These are phyloP conservation scores for Blastomussa wellsi DNA, from an alignment of 92 coral and sea anemone genomes.

Conservation along the genomic window DNA sequence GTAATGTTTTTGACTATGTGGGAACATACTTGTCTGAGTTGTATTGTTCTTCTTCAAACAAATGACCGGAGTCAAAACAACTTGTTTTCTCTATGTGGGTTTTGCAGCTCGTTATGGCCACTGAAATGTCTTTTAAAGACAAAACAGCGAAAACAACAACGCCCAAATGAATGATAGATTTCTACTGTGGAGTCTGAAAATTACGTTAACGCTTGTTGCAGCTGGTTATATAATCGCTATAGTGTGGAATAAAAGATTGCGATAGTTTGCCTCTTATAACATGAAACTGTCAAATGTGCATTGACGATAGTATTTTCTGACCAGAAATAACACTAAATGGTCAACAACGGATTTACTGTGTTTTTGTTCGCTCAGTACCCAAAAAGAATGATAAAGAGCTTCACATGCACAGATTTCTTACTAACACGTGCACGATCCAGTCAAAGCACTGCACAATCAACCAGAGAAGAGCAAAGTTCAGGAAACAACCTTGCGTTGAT, in stretches of 20 bases:
- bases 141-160: background rate
- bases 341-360: background rate
- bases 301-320: background rate
- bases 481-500: constrained; percentile 1
- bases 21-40: background rate
- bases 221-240: no score
- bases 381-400: background rate
- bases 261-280: background rate
- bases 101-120: background rate
- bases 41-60: constrained; percentile 28
- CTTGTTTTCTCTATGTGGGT: constrained; percentile 15
- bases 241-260: background rate
- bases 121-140: constrained; percentile 3
- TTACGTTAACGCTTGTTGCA: background rate
- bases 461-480: background rate
- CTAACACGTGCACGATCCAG: background rate
- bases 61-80: constrained; percentile 18
- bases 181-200: background rate
- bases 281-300: background rate
- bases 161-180: background rate
- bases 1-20: background rate
- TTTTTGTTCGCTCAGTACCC: background rate
- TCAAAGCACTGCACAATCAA: background rate
- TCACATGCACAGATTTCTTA: background rate
- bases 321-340: background rate